These are phyloP conservation scores for Lepus timidus DNA, from an alignment of 2,113 vertebrate species.

Conservation along the genomic window DNA sequence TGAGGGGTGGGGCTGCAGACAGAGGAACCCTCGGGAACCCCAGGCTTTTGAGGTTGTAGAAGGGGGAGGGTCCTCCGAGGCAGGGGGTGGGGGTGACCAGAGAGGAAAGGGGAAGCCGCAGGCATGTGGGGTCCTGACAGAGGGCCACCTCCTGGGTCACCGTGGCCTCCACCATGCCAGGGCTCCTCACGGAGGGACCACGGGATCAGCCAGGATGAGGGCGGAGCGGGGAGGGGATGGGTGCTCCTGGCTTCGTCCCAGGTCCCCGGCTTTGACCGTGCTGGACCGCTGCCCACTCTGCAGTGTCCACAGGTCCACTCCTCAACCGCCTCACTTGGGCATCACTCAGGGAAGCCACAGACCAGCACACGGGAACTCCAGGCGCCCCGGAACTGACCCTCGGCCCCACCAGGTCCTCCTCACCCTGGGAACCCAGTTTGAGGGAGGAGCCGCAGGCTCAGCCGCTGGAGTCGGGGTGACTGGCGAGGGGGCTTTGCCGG, in stretches of 20 bases:
- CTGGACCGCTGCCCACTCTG: neutral
- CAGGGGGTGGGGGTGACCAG: neutral
- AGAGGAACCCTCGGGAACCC: too few relatives aligned
- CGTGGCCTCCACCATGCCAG: accelerated
- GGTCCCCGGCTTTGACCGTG: neutral
- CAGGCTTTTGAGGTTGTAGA: accelerated
- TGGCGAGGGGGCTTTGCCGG: neutral
- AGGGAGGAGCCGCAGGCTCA: accelerated
- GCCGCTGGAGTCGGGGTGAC: neutral
- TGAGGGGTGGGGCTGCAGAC: accelerated
- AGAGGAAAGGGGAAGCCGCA: too few relatives aligned
- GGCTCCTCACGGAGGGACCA: neutral
- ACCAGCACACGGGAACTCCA: neutral
- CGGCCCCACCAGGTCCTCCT: neutral
- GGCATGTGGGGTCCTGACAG: neutral
- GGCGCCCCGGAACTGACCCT: accelerated
- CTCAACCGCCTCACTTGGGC: neutral
- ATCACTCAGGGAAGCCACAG: neutral
- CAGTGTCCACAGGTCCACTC: slow-evolving; percentile 19
- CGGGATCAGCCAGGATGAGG: accelerated
- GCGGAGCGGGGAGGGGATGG: neutral
- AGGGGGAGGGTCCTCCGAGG: too few relatives aligned
- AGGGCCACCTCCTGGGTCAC: accelerated
- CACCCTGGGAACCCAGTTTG: accelerated
- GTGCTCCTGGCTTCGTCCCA: accelerated